Evolutionary conservation across 1,140 invertebrate genomes (phyloP).

Genomic region (Drosophila setifemur): DNA sequence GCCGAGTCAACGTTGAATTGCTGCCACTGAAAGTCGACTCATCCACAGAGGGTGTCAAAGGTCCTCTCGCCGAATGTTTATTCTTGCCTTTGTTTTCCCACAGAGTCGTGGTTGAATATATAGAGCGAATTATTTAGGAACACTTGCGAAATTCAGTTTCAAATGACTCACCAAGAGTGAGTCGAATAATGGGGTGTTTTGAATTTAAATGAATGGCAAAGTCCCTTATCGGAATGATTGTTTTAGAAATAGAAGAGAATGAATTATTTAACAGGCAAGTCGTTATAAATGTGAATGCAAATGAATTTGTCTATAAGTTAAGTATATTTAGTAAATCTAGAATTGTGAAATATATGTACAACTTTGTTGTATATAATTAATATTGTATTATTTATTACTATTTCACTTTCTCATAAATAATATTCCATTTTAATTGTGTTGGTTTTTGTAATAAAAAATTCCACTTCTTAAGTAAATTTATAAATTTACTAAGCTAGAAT

Average conservation of each 20-base stretch:
- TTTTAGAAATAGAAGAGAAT: background rate
- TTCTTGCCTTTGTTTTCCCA: background rate
- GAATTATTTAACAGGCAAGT: background rate
- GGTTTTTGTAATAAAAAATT: too few relatives aligned
- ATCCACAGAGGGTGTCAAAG: slow-evolving; percentile 21
- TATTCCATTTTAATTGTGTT: too few relatives aligned
- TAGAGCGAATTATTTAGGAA: background rate
- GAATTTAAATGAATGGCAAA: background rate
- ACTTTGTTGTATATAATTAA: too few relatives aligned
- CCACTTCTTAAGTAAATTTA: too few relatives aligned
- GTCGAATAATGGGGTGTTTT: background rate
- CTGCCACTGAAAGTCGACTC: slow-evolving; percentile 20
- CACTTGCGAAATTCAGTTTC: background rate
- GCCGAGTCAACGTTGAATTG: slow-evolving; percentile 32
- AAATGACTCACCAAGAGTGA: background rate
- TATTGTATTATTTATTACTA: too few relatives aligned
- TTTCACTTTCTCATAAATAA: too few relatives aligned
- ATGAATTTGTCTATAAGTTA: too few relatives aligned
- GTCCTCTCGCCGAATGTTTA: background rate
- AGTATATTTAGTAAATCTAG: too few relatives aligned
- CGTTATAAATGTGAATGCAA: too few relatives aligned
- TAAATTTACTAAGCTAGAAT: too few relatives aligned
- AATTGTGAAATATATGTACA: too few relatives aligned
- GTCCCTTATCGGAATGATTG: background rate
- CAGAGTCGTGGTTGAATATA: background rate